A percentile compares a stretch with the other conserved stretches of the same genome.
phyloP scores from a whole-genome alignment of 2,797 vertebrate species.

The Cottoperca gobio region DNA sequence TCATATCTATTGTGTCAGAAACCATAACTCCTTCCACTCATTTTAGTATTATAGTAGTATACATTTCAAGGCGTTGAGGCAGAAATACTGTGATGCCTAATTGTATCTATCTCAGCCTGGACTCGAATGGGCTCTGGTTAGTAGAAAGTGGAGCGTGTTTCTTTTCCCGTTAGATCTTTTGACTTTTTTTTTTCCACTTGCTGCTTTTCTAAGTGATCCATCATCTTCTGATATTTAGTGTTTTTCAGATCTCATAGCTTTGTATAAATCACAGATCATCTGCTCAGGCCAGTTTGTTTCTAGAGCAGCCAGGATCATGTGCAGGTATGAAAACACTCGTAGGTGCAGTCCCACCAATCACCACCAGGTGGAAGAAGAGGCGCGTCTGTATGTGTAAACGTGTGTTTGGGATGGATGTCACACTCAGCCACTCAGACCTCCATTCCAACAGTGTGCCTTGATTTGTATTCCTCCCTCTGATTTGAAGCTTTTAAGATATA shows the following conservation, averaged over 20 bases:
- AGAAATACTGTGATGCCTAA: not conserved
- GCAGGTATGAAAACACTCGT: not conserved
- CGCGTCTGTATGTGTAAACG: not conserved
- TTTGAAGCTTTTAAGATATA: not conserved
- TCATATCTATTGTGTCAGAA: not conserved
- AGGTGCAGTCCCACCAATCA: constrained; percentile 22
- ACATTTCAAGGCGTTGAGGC: not conserved
- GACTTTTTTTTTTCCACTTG: no score
- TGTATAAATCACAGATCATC: not conserved
- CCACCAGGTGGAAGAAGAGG: constrained; percentile 72
- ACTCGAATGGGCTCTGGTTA: not conserved
- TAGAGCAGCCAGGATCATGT: not conserved
- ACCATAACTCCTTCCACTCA: not conserved
- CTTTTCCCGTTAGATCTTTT: no score
- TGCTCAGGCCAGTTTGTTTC: not conserved
- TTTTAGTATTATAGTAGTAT: not conserved
- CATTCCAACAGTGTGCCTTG: not conserved
- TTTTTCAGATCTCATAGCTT: not conserved
- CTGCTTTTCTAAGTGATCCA: not conserved
- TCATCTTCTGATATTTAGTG: not conserved
- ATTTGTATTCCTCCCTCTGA: not conserved
- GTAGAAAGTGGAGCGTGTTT: not conserved
- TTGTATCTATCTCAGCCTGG: not conserved
- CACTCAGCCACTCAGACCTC: not conserved
- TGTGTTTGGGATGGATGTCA: not conserved